Evolutionary conservation across 2,888 invertebrate genomes (phyloP), one percentile per base, ranked within the genome.

Genomic region (Eupithecia tripunctaria): DNA sequence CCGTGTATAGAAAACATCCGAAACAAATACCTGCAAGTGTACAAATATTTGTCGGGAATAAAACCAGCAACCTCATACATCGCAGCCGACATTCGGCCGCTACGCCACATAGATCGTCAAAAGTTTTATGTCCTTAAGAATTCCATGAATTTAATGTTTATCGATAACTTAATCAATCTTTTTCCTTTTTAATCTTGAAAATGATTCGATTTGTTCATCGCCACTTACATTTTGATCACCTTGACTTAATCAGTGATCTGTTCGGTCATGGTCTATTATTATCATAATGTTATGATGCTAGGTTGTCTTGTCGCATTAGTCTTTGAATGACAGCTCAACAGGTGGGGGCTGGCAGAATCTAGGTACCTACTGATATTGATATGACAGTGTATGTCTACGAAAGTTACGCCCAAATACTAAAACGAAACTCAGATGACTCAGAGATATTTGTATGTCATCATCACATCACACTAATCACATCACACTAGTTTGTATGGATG

Each of bases 261-360:
- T 66, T 43, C 43, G 47, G 43, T 69, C 56, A 62, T 32, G 65
- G 25, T 65, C 65, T 29, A 18, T 18, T n/a, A 62, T 62, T 62
- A 62, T 62, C 62, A 62, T 62, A 62, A 62, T 62, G 29, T 60
- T 60, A 10, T 62, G 60, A 60, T 60, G 60, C 1, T 29, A 29
- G n/a, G 51, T 47, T 47, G 47, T 51, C 51, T 51, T 51, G 51
- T 51, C 21, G 12, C 8, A 51, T 47, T 51, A n/a, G n/a, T 47
- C 21, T 51, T 51, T 21, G 51, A 51, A 51, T 51, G 51, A 21
- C 51, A 51, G 51, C 10, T 51, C 10, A 51, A 21, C 21, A 51
- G 51, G 47, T n/a, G 21, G 47, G 21, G 51, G 47, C n/a, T 51
- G 51, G 51, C n/a, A 21, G 21, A 21, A 47, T 29, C 29, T 29